Percentiles rank a stretch among this genome's conserved stretches.
phyloP scores from a whole-genome alignment of 2,888 invertebrate genomes.

The Papilio elwesi region DNA sequence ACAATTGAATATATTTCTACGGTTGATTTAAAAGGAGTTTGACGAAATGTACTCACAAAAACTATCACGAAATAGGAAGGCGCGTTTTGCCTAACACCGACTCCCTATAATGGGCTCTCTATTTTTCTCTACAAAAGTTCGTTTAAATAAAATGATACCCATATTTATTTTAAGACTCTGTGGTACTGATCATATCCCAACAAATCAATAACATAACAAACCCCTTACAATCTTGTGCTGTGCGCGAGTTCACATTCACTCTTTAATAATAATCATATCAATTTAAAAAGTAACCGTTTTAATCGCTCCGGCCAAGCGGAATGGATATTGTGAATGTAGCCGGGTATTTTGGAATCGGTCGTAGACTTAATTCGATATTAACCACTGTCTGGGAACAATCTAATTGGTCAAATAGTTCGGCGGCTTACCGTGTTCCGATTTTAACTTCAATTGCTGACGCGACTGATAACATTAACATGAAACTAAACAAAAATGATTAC shows the following conservation, averaged over 20 bases:
- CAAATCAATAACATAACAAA: no score
- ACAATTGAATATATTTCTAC: background rate
- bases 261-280: slow-evolving; percentile 1
- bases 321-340: slow-evolving; percentile 25
- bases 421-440: slow-evolving; percentile 5
- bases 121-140: background rate
- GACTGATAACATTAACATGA: background rate
- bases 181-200: background rate
- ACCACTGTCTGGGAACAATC: slow-evolving; percentile 22
- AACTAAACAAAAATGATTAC: background rate
- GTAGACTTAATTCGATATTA: slow-evolving; percentile 18
- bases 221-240: background rate
- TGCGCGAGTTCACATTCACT: background rate
- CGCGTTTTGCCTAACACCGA: slow-evolving; percentile 2
- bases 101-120: slow-evolving; percentile 1
- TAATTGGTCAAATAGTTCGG: slow-evolving; percentile 13
- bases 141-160: background rate
- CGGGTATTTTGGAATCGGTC: slow-evolving; percentile 24
- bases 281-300: slow-evolving; percentile 6
- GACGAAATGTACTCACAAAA: slow-evolving; percentile 1
- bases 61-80: slow-evolving; percentile 22
- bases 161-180: background rate
- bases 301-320: background rate
- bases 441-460: slow-evolving; percentile 18
- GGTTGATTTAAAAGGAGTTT: background rate